These are phyloP conservation scores for Protodeltote pygarga DNA, from an alignment of 2,888 invertebrate genomes.

Conservation along the genomic window DNA sequence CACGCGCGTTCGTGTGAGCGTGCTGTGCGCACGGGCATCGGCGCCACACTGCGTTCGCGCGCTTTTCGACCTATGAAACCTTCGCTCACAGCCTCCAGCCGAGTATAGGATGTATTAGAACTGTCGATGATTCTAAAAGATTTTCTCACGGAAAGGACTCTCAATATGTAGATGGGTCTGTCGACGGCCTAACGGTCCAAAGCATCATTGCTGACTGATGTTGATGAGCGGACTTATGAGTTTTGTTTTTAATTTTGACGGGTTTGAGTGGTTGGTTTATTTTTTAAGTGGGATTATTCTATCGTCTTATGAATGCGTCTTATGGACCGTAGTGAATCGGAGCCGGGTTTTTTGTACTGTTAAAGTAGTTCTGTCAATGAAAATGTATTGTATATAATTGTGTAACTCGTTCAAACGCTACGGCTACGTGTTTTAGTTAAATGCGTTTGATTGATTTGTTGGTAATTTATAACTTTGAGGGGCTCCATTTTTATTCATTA, in stretches of 20 bases:
- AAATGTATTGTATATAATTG: conserved; percentile 55
- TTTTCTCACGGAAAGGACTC: conserved; percentile 82
- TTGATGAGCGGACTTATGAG: conserved; percentile 70
- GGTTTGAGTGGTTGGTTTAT: conserved; percentile 64
- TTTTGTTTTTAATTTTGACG: conserved; percentile 77
- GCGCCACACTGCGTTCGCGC: conserved; percentile 86
- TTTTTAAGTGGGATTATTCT: conserved; percentile 76
- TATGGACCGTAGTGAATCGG: conserved; percentile 74
- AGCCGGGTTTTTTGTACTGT: conserved; percentile 66
- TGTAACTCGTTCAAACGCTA: conserved; percentile 34
- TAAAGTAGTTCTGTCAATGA: conserved; percentile 67
- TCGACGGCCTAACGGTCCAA: conserved; percentile 66
- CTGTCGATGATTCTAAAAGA: conserved; percentile 70
- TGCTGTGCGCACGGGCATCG: conserved; percentile 83
- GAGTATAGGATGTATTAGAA: conserved; percentile 72
- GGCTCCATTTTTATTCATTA: conserved; percentile 35
- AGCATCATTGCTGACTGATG: conserved; percentile 73
- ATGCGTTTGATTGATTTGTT: conserved; percentile 41
- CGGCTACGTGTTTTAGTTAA: conserved; percentile 42
- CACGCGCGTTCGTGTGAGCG: conserved; percentile 78
- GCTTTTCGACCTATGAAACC: conserved; percentile 83
- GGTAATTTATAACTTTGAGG: conserved; percentile 41
- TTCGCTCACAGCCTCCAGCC: conserved; percentile 75
- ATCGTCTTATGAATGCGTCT: conserved; percentile 71
- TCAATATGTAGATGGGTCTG: conserved; percentile 67